Conservation (phyloP, 2,113 vertebrate genomes). For the Tachuris rubrigastra region DNA sequence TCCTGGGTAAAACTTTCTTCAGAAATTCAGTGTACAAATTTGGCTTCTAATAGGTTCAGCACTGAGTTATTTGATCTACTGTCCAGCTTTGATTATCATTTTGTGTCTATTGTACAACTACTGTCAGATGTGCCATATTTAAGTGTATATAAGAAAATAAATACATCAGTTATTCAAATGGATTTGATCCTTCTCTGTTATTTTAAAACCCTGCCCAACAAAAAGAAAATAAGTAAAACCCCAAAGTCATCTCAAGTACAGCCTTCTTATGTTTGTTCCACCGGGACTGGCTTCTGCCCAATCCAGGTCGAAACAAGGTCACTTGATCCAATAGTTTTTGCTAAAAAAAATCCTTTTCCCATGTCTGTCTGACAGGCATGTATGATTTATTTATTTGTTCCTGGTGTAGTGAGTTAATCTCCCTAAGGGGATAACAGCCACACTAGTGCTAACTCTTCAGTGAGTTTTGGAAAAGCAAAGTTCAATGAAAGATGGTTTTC, state of each 20-base stretch:
- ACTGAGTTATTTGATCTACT: conserved; percentile 71
- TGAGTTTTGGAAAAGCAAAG: not conserved
- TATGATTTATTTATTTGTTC: conserved; percentile 32
- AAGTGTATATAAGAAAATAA: conserved; percentile 81
- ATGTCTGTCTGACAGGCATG: not conserved
- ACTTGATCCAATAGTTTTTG: not conserved
- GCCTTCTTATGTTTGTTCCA: not conserved
- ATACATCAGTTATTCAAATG: conserved; percentile 60
- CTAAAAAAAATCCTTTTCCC: not conserved
- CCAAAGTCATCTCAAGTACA: not conserved
- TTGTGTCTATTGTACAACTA: conserved; percentile 66
- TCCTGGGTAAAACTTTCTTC: conserved; percentile 41
- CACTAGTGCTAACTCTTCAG: not conserved
- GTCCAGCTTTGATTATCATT: conserved; percentile 64
- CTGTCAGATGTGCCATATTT: conserved; percentile 75
- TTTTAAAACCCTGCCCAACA: not conserved
- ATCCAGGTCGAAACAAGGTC: not conserved
- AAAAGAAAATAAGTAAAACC: not conserved
- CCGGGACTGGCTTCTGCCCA: not conserved
- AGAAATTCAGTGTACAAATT: conserved; percentile 58
- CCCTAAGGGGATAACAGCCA: not conserved
- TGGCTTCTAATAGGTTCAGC: conserved; percentile 60
- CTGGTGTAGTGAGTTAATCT: not conserved
- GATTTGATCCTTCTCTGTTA: not conserved
- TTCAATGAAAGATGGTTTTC: not conserved